Conservation (phyloP, 2,888 invertebrate genomes). For the Noctuana brunneofusca region DNA sequence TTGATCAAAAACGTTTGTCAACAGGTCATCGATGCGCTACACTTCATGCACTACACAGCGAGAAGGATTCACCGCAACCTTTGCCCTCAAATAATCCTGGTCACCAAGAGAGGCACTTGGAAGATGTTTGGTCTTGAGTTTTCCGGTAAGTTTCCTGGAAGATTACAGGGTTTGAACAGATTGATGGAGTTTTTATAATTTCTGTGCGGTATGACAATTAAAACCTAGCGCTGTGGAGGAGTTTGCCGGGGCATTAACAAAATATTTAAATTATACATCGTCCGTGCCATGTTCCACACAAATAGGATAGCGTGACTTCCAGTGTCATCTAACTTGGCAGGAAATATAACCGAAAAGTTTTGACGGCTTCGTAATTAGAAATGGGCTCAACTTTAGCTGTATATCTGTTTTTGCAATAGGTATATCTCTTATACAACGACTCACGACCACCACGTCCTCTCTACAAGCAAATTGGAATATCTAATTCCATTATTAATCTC, state of each 20-base stretch:
- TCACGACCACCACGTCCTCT: too few relatives aligned
- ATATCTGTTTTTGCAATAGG: conserved; percentile 1
- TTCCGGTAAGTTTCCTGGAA: too few relatives aligned
- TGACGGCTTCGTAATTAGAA: conserved; percentile 7
- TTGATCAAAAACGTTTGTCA: too few relatives aligned
- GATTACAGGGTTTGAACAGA: too few relatives aligned
- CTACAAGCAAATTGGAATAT: not conserved
- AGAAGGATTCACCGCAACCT: conserved; percentile 96
- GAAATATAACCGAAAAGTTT: conserved; percentile 7
- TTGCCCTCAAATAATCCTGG: conserved; percentile 95
- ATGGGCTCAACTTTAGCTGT: conserved; percentile 2
- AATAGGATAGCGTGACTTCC: not conserved
- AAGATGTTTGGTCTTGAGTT: conserved; percentile 97
- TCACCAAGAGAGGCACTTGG: conserved; percentile 97
- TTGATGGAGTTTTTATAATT: too few relatives aligned
- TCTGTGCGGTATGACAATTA: too few relatives aligned
- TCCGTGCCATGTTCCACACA: not conserved
- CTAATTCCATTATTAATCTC: not conserved
- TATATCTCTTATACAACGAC: not conserved
- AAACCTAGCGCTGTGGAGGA: too few relatives aligned
- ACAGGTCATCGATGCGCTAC: conserved; percentile 97
- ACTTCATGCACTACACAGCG: conserved; percentile 94
- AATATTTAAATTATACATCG: too few relatives aligned
- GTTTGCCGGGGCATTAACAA: too few relatives aligned
- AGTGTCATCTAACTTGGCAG: not conserved